A percentile compares a stretch with the other conserved stretches of the same genome.
phyloP scores from a whole-genome alignment of 1,140 invertebrate species.

The Scaptomyza pallida region DNA sequence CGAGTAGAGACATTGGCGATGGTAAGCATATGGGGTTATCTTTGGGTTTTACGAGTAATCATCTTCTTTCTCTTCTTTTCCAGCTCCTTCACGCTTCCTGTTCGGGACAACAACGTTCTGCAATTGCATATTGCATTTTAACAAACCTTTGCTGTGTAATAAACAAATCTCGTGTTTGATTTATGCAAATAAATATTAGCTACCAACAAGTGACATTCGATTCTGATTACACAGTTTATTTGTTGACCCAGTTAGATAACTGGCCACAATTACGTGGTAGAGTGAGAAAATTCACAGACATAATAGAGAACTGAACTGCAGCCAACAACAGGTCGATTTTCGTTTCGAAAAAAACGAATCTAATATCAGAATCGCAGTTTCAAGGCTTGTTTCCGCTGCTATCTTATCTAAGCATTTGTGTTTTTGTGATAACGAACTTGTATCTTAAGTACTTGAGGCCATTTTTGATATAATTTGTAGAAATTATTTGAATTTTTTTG shows the following conservation, averaged over 20 bases:
- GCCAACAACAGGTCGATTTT: constrained; percentile 4
- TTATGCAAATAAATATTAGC: constrained; percentile 14
- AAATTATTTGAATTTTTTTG: background rate
- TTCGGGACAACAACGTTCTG: no score
- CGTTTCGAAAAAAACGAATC: background rate
- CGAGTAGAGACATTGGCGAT: no score
- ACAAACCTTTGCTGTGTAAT: no score
- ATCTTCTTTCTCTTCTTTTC: no score
- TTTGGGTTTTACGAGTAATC: no score
- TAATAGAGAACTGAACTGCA: background rate
- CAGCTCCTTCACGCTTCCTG: no score
- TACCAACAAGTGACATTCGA: constrained; percentile 7
- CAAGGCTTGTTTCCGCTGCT: background rate
- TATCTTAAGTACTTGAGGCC: constrained; percentile 5
- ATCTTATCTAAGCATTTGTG: constrained; percentile 12
- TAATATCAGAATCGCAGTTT: background rate
- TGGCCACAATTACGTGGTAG: background rate
- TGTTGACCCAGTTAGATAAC: constrained; percentile 49
- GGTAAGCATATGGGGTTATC: no score
- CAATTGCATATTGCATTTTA: no score
- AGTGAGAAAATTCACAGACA: background rate
- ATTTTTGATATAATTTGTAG: constrained; percentile 1
- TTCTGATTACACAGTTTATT: constrained; percentile 9
- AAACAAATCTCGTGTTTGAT: background rate
- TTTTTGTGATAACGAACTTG: constrained; percentile 12